Evolutionary conservation across 2,888 invertebrate genomes (phyloP), one percentile per base, ranked within the genome.

Genomic region (Crossocerus cetratus): DNA sequence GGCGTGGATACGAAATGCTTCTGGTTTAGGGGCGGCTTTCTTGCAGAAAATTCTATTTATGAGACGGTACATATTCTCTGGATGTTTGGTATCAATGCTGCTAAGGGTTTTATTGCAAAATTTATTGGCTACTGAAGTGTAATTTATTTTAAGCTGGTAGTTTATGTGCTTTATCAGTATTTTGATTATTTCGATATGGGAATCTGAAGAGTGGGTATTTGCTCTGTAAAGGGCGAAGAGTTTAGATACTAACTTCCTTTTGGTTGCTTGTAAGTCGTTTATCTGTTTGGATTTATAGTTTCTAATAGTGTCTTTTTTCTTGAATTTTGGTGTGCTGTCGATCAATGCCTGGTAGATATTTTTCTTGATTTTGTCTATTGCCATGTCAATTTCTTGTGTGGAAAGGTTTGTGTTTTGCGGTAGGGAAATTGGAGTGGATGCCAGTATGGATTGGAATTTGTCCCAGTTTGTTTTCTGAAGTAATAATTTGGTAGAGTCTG

Each of bases 391-490:
- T 56, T 64, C 56, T 2, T 14, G 13, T 21, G 43, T 5, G n/a
- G 13, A 43, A 56, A 45, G 8, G 3, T 57, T 20, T 45, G 22
- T 57, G 55, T 57, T 44, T 21, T 54, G 16, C n/a, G 21, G n/a
- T 57, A 3, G 14, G 4, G n/a, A 32, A n/a, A 32, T 57, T 23
- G 22, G 22, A 32, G 4, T 20, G 20, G 55, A 21, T 4, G 14
- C 14, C 53, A 16, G 4, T 53, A 16, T 53, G 11, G 8, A 20
- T 53, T 32, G 8, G 18, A 60, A 66, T 16, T 53, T 59, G 13
- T 54, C 16, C 59, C 43, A 59, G 43, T 66, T 21, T 1, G 59
- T 53, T 43, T 65, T 44, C n/a, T 18, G 5, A 1, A 21, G 45
- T 16, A 22, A 0, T 5, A 45, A 32, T 22, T 49, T 54, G 1